phyloP scores from a whole-genome alignment of 2,113 vertebrate species.

The Synodontis membranacea region DNA sequence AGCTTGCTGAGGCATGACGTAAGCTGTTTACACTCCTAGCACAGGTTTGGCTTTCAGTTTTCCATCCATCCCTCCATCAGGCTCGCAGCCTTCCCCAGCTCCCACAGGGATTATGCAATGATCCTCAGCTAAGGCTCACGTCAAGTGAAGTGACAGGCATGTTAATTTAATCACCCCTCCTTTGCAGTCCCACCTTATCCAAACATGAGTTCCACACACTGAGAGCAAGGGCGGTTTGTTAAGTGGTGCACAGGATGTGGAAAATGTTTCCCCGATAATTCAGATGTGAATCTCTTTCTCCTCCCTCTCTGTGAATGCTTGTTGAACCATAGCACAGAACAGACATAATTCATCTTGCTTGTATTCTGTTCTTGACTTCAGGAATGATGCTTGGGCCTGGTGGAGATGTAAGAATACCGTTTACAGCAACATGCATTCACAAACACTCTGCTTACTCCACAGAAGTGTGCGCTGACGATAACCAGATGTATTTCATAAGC shows the following conservation, averaged over 20 bases:
- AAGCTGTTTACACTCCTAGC: slow-evolving; percentile 50
- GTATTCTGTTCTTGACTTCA: slow-evolving; percentile 33
- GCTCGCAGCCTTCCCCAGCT: slow-evolving; percentile 12
- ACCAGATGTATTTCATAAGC: slow-evolving; percentile 25
- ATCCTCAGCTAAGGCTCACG: slow-evolving; percentile 11
- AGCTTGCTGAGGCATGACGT: slow-evolving; percentile 47
- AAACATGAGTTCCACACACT: slow-evolving; percentile 25
- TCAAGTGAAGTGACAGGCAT: slow-evolving; percentile 49
- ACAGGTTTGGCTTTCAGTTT: slow-evolving; percentile 30
- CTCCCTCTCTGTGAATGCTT: slow-evolving; percentile 28
- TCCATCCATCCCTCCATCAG: slow-evolving; percentile 29
- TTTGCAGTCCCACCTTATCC: slow-evolving; percentile 13
- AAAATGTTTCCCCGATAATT: slow-evolving; percentile 45
- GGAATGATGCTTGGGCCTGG: slow-evolving; percentile 26
- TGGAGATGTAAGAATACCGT: slow-evolving; percentile 6
- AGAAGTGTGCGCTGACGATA: not conserved
- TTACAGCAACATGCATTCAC: not conserved
- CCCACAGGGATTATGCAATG: slow-evolving; percentile 32
- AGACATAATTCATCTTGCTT: slow-evolving; percentile 35
- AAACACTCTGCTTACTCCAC: slow-evolving; percentile 3
- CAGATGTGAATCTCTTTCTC: slow-evolving; percentile 20
- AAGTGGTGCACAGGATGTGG: slow-evolving; percentile 26
- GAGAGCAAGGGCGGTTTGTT: not conserved
- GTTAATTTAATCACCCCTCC: slow-evolving; percentile 29
- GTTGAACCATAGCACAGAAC: slow-evolving; percentile 18